These are phyloP conservation scores for Trinorchestia longiramus DNA, from an alignment of 1,140 invertebrate species.

Conservation along the genomic window DNA sequence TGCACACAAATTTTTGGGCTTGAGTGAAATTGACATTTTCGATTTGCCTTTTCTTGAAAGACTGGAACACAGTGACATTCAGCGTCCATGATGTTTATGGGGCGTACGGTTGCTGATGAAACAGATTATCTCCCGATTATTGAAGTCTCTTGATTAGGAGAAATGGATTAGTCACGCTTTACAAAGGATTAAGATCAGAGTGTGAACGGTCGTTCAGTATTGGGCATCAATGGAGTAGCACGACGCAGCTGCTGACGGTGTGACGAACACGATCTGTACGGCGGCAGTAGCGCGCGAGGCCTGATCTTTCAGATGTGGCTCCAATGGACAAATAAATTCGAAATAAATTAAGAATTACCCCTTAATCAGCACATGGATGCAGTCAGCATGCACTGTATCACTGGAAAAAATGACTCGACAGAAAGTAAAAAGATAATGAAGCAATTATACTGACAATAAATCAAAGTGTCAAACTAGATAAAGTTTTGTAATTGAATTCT, in stretches of 20 bases:
- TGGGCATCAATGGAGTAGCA: neutral
- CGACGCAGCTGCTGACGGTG: neutral
- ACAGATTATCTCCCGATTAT: conserved; percentile 19
- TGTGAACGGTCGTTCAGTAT: neutral
- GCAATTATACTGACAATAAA: neutral
- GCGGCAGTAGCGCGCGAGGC: neutral
- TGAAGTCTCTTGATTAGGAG: conserved; percentile 28
- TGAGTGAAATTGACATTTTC: neutral
- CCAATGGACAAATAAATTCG: neutral
- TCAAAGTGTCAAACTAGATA: neutral
- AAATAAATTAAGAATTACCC: neutral
- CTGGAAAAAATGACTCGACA: neutral
- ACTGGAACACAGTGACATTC: neutral
- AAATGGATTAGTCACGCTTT: neutral
- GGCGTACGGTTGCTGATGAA: neutral
- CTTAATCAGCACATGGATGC: neutral
- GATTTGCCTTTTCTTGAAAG: neutral
- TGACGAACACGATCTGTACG: neutral
- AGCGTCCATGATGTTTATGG: neutral
- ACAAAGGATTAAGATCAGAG: conserved; percentile 18
- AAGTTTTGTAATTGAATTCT: neutral
- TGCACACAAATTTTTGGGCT: neutral
- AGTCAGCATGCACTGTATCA: neutral
- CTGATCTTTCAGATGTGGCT: neutral
- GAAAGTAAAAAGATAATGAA: neutral